These are phyloP conservation scores for Cisticola juncidis DNA, from an alignment of 2,113 vertebrate species.

Conservation along the genomic window DNA sequence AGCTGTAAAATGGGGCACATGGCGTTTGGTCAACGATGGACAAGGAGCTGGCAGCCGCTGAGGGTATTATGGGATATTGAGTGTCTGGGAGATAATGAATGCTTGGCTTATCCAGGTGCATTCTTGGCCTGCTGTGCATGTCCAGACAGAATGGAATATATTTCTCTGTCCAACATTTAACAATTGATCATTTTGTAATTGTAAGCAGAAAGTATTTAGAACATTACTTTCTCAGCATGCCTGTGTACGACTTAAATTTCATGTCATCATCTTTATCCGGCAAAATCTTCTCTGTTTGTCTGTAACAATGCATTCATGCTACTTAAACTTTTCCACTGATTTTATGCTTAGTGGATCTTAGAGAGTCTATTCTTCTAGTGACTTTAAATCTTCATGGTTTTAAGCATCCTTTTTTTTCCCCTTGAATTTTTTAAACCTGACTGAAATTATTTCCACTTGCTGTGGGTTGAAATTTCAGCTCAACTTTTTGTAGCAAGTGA, in stretches of 20 bases:
- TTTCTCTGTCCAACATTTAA: conserved; percentile 63
- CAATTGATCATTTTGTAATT: conserved; percentile 72
- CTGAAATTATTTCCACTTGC: neutral
- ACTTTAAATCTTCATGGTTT: neutral
- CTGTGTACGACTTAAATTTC: conserved; percentile 57
- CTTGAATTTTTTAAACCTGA: neutral
- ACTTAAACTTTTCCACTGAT: conserved; percentile 39
- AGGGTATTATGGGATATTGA: conserved; percentile 79
- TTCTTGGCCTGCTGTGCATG: conserved; percentile 77
- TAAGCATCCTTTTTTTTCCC: neutral
- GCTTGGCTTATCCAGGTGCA: conserved; percentile 79
- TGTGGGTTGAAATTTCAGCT: neutral
- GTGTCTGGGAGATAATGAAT: conserved; percentile 87
- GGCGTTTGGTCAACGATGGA: conserved; percentile 73
- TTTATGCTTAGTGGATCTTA: neutral
- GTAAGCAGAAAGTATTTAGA: conserved; percentile 65
- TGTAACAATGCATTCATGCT: conserved; percentile 10
- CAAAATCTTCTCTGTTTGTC: conserved; percentile 55
- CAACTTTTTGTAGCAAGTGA: neutral
- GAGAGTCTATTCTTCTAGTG: neutral
- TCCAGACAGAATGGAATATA: conserved; percentile 71
- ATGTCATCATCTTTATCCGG: conserved; percentile 48
- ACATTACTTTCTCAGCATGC: conserved; percentile 65
- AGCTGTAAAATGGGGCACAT: conserved; percentile 84
- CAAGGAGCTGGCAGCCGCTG: conserved; percentile 77